Evolutionary conservation across 2,888 invertebrate genomes (phyloP).

Genomic region (Acanthosepion pharaonis): DNA sequence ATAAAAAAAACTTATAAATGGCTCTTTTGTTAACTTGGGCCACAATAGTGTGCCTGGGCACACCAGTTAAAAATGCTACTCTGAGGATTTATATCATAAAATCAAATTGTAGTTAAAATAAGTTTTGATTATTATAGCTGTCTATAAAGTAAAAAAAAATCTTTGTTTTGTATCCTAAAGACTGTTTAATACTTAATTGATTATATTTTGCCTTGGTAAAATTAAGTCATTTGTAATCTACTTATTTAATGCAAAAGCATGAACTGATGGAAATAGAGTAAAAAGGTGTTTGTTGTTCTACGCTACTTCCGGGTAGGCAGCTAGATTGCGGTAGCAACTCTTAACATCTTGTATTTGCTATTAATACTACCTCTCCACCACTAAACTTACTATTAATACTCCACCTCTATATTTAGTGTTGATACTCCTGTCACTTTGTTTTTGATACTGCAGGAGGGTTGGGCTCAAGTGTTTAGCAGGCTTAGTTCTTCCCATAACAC

Average conservation of each 20-base stretch:
- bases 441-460: neutral
- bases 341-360: neutral
- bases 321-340: neutral
- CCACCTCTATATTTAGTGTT: slow-evolving; percentile 9
- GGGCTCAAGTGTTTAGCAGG: neutral
- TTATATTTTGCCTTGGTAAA: neutral
- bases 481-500: neutral
- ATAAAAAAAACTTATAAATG: too few species aligned
- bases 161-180: neutral
- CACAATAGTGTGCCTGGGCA: too few species aligned
- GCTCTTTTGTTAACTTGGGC: too few species aligned
- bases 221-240: neutral
- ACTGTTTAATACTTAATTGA: too few species aligned
- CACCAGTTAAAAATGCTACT: too few species aligned
- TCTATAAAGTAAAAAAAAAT: neutral
- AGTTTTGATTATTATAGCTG: neutral
- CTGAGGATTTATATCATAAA: too few species aligned
- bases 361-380: neutral
- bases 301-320: slow-evolving; percentile 6
- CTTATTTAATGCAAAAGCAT: neutral
- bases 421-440: slow-evolving; percentile 6
- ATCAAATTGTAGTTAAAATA: too few species aligned
- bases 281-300: neutral
- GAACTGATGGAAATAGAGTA: neutral
- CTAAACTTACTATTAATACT: neutral